Evolutionary conservation across 2,888 invertebrate genomes (phyloP).

Genomic region (Anthoptus insignis): DNA sequence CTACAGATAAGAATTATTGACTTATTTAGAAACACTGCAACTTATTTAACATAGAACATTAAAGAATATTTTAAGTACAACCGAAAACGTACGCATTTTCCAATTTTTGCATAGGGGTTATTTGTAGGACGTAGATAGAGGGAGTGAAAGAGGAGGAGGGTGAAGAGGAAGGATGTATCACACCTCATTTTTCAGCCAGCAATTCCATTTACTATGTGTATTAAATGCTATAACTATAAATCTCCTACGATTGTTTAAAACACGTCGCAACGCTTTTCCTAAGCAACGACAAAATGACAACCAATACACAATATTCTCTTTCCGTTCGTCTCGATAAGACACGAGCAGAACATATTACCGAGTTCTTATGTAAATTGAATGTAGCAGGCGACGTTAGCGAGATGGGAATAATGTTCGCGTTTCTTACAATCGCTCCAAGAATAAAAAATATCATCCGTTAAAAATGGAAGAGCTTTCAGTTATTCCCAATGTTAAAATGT

Average conservation of each 20-base stretch:
- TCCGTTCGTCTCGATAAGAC: background rate
- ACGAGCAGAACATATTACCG: conserved; percentile 6
- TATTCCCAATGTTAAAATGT: background rate
- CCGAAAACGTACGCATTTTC: too few species aligned
- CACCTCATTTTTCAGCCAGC: too few species aligned
- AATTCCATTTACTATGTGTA: too few species aligned
- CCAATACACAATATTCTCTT: background rate
- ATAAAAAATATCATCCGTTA: background rate
- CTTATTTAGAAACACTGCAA: too few species aligned
- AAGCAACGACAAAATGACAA: background rate
- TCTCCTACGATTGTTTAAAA: too few species aligned
- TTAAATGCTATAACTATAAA: too few species aligned
- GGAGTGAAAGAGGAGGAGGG: too few species aligned
- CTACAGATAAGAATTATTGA: background rate
- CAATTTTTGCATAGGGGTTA: too few species aligned
- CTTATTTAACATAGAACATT: too few species aligned
- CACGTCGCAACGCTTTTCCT: background rate
- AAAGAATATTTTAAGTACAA: too few species aligned
- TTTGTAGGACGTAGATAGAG: too few species aligned
- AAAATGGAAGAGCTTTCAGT: background rate
- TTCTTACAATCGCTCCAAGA: background rate
- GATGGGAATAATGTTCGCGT: conserved; percentile 12
- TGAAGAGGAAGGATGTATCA: too few species aligned
- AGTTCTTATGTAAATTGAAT: conserved; percentile 17
- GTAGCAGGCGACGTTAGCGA: conserved; percentile 3